Base-by-base conservation (phyloP, 2,113 vertebrate genomes). In the Hepsetus odoe region DNA sequence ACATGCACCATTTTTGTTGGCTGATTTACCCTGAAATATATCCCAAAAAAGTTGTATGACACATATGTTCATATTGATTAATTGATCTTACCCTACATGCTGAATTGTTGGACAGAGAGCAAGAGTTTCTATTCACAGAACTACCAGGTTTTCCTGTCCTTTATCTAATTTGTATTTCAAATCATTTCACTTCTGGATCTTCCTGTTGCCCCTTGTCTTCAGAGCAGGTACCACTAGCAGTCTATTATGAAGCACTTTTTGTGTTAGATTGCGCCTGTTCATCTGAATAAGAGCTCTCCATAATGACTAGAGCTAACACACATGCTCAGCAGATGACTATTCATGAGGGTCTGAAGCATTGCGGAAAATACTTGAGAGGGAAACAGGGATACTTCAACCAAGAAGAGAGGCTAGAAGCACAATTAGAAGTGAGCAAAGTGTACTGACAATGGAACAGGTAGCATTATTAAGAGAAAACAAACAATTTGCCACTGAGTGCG, bases 241-340 rank as follows among this genome's bases (percentile, higher is more conserved):
- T 35, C 6, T 5, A 16, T 38, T 35, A 24, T 24, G 13, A 53
- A 30, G 38, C n/a, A 32, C 49, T 28, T 24, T 56, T 55, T 42
- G 38, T 6, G n/a, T 51, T 14, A 26, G 11, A 20, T 26, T 18
- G 49, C 42, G 49, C 28, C 10, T 42, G 62, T 55, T 67, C 49
- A 55, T 66, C 35, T 42, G 46, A 32, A 14, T 28, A 51, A n/a
- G 28, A 51, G 30, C 9, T 12, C 28, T 18, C 13, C 4, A 1
- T 66, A 76, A 66, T n/a, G 65, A 30, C 62, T n/a, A 26, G 58
- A 9, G 30, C 46, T 38, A 55, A 66, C 44, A 51, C 58, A 66
- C 4, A 18, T 30, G 44, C 2, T 28, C 30, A 4, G 22, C 73
- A 64, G 7, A 67, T 38, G 61, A 26, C 61, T 67, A 40, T 40